These are phyloP conservation scores for Etheostoma perlongum DNA, from an alignment of 2,797 vertebrate species.

Conservation along the genomic window DNA sequence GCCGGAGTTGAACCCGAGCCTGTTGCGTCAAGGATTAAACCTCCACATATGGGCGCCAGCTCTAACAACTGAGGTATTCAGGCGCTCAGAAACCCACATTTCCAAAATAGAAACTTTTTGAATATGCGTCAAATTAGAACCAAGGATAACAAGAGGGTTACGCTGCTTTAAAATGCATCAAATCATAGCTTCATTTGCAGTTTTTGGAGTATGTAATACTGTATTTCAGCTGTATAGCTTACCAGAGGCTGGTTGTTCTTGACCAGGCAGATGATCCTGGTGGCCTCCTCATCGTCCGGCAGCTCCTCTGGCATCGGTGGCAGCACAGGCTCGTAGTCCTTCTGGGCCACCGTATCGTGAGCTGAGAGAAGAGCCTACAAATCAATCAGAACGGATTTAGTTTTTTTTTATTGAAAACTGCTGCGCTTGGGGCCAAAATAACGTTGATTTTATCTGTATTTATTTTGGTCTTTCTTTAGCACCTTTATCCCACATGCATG, in stretches of 20 bases:
- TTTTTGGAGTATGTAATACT: not conserved
- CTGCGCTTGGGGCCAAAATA: not conserved
- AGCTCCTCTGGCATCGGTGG: conserved; percentile 92
- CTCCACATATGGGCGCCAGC: no score
- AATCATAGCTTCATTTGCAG: no score
- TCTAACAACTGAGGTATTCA: no score
- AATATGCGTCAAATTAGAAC: no score
- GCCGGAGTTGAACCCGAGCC: no score
- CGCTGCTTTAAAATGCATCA: not conserved
- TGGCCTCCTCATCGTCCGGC: conserved; percentile 93
- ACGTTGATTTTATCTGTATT: not conserved
- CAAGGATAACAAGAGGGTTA: not conserved
- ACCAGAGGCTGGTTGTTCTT: conserved; percentile 99
- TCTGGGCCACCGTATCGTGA: conserved; percentile 94
- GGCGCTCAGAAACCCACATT: no score
- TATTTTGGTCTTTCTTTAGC: not conserved
- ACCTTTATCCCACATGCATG: no score
- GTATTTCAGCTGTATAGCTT: conserved; percentile 54
- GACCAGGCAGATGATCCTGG: conserved; percentile 94
- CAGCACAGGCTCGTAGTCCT: conserved; percentile 92
- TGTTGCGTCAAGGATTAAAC: no score
- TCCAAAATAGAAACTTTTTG: no score
- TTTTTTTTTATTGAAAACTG: not conserved
- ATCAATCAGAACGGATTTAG: not conserved
- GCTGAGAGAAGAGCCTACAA: conserved; percentile 92